These are phyloP conservation scores for Apogon hyalosoma DNA, from an alignment of 2,797 vertebrate genomes.

Conservation along the genomic window DNA sequence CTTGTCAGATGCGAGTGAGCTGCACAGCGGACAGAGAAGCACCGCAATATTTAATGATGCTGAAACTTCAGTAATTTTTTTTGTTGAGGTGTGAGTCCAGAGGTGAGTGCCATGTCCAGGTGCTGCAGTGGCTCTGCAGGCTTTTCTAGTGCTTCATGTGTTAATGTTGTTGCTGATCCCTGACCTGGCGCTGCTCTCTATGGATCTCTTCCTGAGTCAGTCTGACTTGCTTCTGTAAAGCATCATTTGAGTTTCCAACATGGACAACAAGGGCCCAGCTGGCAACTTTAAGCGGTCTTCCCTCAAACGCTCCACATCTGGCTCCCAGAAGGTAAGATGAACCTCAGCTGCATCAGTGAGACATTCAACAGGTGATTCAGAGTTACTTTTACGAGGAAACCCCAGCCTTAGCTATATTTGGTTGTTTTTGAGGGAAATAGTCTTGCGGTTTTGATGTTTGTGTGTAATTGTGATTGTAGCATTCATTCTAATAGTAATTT, in stretches of 20 bases:
- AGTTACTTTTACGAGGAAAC: neutral
- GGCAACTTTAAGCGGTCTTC: slow-evolving; percentile 90
- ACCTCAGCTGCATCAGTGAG: neutral
- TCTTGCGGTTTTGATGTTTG: neutral
- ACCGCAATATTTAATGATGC: slow-evolving; percentile 40
- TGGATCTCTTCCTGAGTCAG: slow-evolving; percentile 43
- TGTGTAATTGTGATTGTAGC: neutral
- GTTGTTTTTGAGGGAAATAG: neutral
- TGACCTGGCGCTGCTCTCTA: slow-evolving; percentile 32
- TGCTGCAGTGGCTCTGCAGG: slow-evolving; percentile 13
- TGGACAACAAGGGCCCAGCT: slow-evolving; percentile 83
- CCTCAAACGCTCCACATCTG: slow-evolving; percentile 91
- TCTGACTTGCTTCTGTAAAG: slow-evolving; percentile 33
- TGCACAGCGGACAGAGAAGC: slow-evolving; percentile 54
- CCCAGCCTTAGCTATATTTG: neutral
- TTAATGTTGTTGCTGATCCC: slow-evolving; percentile 33
- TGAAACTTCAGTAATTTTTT: slow-evolving; percentile 30
- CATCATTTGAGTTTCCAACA: slow-evolving; percentile 53
- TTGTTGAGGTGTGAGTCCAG: slow-evolving; percentile 5
- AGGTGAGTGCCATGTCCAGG: slow-evolving; percentile 27
- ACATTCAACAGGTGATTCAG: slow-evolving; percentile 46
- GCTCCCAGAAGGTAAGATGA: slow-evolving; percentile 94
- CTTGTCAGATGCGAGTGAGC: slow-evolving; percentile 77
- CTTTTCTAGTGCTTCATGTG: slow-evolving; percentile 20
- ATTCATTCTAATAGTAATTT: neutral